Conservation (phyloP, 2,888 invertebrate genomes). For the Anoncus sp. region DNA sequence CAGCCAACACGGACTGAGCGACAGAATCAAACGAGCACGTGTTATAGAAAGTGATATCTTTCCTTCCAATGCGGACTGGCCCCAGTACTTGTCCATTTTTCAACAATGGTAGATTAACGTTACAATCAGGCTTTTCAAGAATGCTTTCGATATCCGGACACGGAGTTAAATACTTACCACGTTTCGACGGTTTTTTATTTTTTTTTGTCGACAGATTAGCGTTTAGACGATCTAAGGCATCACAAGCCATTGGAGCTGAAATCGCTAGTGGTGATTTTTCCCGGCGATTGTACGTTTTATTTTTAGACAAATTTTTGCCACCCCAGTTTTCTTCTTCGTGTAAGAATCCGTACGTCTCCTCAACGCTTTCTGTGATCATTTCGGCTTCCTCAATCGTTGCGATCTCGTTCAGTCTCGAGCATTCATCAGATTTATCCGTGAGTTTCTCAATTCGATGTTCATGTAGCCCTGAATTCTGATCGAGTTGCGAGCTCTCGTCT, state of each 20-base stretch:
- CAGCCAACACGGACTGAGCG: conserved; percentile 31
- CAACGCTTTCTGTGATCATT: not conserved
- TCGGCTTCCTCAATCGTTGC: not conserved
- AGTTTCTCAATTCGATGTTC: not conserved
- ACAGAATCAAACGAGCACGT: conserved; percentile 42
- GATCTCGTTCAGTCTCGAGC: not conserved
- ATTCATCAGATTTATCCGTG: no score
- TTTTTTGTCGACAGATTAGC: not conserved
- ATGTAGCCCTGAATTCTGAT: not conserved
- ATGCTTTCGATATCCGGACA: conserved; percentile 35
- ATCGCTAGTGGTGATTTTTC: not conserved
- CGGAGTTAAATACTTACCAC: conserved; percentile 36
- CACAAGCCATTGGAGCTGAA: not conserved
- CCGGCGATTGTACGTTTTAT: not conserved
- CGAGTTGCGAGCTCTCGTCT: not conserved
- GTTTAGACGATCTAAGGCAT: not conserved
- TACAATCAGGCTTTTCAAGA: not conserved
- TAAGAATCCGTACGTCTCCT: conserved; percentile 13
- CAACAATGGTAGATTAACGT: conserved; percentile 16
- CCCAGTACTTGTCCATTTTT: conserved; percentile 24
- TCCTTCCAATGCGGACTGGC: conserved; percentile 8
- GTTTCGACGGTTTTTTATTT: conserved; percentile 10
- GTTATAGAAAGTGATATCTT: conserved; percentile 25
- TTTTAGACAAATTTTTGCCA: conserved; percentile 7
- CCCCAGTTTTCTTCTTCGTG: conserved; percentile 20